phyloP scores from a whole-genome alignment of 2,797 vertebrate genomes.

The Enteromius viviparus region DNA sequence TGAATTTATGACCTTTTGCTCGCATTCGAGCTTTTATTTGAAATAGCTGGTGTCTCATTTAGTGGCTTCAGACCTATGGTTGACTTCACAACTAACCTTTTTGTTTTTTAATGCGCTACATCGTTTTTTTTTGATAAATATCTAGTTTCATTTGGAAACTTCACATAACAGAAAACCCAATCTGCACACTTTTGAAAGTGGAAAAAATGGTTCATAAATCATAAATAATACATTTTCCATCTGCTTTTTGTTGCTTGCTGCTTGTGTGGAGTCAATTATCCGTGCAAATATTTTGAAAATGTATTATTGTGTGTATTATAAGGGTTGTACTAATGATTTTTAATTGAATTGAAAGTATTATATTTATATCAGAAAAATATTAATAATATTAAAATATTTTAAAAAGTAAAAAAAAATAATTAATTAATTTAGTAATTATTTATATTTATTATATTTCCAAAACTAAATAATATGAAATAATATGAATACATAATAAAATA shows the following conservation, averaged over 20 bases:
- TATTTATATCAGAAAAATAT: background rate
- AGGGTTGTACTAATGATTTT: background rate
- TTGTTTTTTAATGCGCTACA: background rate
- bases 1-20: constrained; percentile 15
- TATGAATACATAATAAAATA: background rate
- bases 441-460: background rate
- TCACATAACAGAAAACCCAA: constrained; percentile 4
- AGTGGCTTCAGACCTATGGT: background rate
- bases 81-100: background rate
- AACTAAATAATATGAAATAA: background rate
- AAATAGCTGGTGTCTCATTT: background rate
- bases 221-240: background rate
- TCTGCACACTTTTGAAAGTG: background rate
- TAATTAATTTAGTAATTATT: background rate
- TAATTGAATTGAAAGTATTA: background rate
- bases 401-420: background rate
- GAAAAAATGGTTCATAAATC: background rate
- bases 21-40: background rate
- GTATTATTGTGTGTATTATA: background rate
- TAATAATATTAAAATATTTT: background rate
- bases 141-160: background rate
- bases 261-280: background rate
- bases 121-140: background rate
- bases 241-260: background rate
- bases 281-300: background rate